A percentile compares a stretch with the other conserved stretches of the same genome.
These are phyloP conservation scores for Odocoileus virginianus DNA, from an alignment of 2,113 vertebrate genomes.

Conservation along the genomic window DNA sequence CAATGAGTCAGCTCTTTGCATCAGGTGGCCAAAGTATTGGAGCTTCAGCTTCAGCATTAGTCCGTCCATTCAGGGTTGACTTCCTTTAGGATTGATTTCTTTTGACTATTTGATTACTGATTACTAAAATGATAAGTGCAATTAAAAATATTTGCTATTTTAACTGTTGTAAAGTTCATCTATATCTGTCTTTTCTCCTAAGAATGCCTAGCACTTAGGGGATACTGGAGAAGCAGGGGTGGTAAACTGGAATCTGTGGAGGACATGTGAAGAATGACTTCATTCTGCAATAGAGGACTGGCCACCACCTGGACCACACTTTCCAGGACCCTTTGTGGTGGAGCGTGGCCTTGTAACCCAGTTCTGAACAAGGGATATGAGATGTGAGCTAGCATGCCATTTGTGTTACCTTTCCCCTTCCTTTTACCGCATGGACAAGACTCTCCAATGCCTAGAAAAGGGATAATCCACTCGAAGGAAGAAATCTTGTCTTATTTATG, in stretches of 20 bases:
- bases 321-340: neutral
- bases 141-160: neutral
- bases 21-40: neutral
- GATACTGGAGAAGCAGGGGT: neutral
- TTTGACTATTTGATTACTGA: neutral
- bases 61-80: neutral
- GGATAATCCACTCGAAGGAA: neutral
- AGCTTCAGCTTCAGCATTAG: neutral
- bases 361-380: neutral
- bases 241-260: neutral
- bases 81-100: neutral
- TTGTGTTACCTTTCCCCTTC: neutral
- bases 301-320: neutral
- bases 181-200: neutral
- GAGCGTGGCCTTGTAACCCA: accelerated
- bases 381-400: neutral
- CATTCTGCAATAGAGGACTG: neutral
- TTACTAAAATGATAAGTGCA: neutral
- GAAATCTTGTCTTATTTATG: neutral
- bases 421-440: neutral
- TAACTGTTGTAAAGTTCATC: neutral
- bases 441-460: neutral
- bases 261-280: neutral
- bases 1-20: neutral
- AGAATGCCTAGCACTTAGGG: neutral